phyloP scores from a whole-genome alignment of 2,113 vertebrate genomes.

The Chitala chitala region DNA sequence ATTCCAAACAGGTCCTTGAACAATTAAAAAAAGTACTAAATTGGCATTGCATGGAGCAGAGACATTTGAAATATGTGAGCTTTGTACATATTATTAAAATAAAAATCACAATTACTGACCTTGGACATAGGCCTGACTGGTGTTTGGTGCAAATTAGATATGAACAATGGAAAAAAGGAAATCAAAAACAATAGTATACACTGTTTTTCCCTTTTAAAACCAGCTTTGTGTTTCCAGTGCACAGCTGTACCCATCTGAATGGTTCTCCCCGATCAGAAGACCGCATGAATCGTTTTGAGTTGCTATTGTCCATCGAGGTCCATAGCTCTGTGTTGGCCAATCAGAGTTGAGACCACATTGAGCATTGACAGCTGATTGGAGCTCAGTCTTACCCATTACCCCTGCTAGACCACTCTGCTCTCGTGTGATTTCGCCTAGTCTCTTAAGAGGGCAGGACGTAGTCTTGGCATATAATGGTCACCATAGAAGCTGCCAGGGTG shows the following conservation, averaged over 20 bases:
- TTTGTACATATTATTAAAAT: conserved; percentile 37
- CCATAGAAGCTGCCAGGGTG: background rate
- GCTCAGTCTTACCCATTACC: background rate
- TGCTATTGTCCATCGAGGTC: background rate
- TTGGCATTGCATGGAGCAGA: conserved; percentile 61
- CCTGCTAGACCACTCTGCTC: background rate
- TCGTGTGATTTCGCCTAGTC: background rate
- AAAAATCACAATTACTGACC: conserved; percentile 36
- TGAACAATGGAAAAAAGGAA: conserved; percentile 23
- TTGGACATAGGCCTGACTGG: conserved; percentile 39
- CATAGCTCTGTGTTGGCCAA: background rate
- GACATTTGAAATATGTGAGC: conserved; percentile 49
- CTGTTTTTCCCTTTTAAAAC: conserved; percentile 32
- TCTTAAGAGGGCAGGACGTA: background rate
- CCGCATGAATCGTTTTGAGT: background rate
- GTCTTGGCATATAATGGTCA: background rate
- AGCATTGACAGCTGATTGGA: background rate
- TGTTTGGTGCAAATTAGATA: conserved; percentile 44
- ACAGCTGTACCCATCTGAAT: conserved; percentile 22
- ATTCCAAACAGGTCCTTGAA: conserved; percentile 80
- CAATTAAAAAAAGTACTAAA: conserved; percentile 68
- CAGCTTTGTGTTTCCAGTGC: conserved; percentile 21
- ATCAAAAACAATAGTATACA: conserved; percentile 1
- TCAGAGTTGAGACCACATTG: background rate
- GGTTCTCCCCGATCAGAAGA: background rate